phyloP scores from a whole-genome alignment of 2,113 vertebrate species.

The Sebastes schlegelii region DNA sequence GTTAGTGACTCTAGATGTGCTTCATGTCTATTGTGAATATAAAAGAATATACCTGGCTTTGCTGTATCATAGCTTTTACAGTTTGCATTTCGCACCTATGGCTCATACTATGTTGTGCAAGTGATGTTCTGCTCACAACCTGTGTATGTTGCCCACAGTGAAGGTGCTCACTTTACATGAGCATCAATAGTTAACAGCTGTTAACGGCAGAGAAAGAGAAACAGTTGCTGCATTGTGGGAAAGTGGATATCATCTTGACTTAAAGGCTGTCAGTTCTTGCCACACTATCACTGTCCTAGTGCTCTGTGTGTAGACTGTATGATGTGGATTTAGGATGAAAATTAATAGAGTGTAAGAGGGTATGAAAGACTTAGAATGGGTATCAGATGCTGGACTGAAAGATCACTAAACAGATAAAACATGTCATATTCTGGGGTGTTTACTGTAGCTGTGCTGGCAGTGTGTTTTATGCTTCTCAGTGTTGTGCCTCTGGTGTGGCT shows the following conservation, averaged over 20 bases:
- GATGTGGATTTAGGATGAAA: constrained; percentile 9
- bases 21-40: constrained; percentile 47
- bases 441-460: constrained; percentile 45
- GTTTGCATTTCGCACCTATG: constrained; percentile 31
- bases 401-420: constrained; percentile 12
- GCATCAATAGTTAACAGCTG: constrained; percentile 8
- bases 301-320: neutral
- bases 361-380: neutral
- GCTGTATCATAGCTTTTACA: constrained; percentile 30
- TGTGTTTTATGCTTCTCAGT: constrained; percentile 18
- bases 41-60: constrained; percentile 45
- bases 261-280: neutral
- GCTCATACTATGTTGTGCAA: constrained; percentile 52
- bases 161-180: neutral
- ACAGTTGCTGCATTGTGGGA: neutral
- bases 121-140: constrained; percentile 27
- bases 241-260: neutral
- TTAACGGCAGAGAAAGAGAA: neutral
- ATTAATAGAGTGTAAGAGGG: neutral
- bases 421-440: constrained; percentile 23
- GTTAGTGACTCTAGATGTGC: constrained; percentile 66
- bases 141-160: constrained; percentile 9
- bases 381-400: constrained; percentile 14
- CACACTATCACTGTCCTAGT: neutral
- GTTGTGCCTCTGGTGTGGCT: constrained; percentile 19